A percentile compares a stretch with the other conserved stretches of the same genome.
Evolutionary conservation across 2,888 invertebrate species (phyloP).

Genomic region (Harpagoxenus sublaevis): DNA sequence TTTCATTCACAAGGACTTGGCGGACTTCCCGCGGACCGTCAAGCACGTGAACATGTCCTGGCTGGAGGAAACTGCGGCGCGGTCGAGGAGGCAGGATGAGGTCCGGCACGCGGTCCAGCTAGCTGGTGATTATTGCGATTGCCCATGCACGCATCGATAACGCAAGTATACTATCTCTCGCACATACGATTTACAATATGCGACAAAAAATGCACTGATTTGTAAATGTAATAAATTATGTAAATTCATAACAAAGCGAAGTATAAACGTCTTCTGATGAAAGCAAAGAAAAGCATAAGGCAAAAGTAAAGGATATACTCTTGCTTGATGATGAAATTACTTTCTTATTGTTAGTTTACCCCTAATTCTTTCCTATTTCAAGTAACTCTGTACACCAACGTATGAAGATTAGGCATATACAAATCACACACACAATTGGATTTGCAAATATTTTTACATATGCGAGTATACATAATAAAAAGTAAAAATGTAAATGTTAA

Average conservation of each 20-base stretch:
- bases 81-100: slow-evolving; percentile 66
- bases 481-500: background rate
- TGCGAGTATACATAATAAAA: no score
- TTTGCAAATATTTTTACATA: background rate
- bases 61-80: slow-evolving; percentile 74
- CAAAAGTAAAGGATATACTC: background rate
- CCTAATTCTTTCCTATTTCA: background rate
- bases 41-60: slow-evolving; percentile 82
- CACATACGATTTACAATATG: background rate
- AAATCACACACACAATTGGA: background rate
- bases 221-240: background rate
- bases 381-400: background rate
- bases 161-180: background rate
- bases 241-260: background rate
- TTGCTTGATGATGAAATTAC: background rate
- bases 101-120: slow-evolving; percentile 78
- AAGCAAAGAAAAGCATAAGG: background rate
- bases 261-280: background rate
- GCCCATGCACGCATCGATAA: slow-evolving; percentile 75
- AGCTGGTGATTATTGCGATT: slow-evolving; percentile 78
- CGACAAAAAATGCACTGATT: background rate
- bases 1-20: slow-evolving; percentile 69
- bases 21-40: slow-evolving; percentile 74
- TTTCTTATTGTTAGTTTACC: background rate
- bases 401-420: background rate